These are phyloP conservation scores for Oreochromis mossambicus DNA, from an alignment of 2,797 vertebrate species.

Conservation along the genomic window DNA sequence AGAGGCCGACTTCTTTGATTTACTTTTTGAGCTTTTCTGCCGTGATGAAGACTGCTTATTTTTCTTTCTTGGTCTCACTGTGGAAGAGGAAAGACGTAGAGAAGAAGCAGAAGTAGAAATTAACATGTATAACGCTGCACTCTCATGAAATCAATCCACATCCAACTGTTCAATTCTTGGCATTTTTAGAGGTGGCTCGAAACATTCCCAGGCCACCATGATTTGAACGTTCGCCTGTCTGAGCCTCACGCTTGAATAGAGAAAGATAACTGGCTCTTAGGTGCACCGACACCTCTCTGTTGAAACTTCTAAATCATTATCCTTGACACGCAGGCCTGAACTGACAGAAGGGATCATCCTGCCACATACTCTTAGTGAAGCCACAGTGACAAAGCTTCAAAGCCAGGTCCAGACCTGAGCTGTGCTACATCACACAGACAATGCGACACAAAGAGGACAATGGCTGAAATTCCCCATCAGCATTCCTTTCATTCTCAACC, in stretches of 20 bases:
- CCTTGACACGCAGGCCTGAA: constrained; percentile 10
- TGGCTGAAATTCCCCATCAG: constrained; percentile 3
- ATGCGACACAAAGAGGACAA: constrained; percentile 13
- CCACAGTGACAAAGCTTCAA: constrained; percentile 48
- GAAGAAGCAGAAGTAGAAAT: background rate
- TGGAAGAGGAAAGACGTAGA: background rate
- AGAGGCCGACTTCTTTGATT: constrained; percentile 78
- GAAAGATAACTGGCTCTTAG: background rate
- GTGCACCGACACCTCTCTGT: background rate
- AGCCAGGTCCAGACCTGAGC: constrained; percentile 35
- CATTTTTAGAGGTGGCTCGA: background rate
- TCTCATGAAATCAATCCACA: background rate
- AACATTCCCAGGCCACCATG: background rate
- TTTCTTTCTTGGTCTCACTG: constrained; percentile 91
- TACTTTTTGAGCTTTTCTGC: constrained; percentile 76
- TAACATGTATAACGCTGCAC: background rate
- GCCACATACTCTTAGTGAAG: constrained; percentile 67
- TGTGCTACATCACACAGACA: constrained; percentile 51
- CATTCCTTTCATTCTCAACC: constrained; percentile 53
- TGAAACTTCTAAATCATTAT: background rate
- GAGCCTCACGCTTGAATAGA: background rate
- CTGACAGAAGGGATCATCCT: constrained; percentile 58
- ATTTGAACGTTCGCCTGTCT: background rate
- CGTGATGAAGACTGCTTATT: constrained; percentile 75
- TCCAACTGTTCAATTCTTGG: background rate